Conservation (phyloP, 2,113 vertebrate species). For the Jaculus jaculus region DNA sequence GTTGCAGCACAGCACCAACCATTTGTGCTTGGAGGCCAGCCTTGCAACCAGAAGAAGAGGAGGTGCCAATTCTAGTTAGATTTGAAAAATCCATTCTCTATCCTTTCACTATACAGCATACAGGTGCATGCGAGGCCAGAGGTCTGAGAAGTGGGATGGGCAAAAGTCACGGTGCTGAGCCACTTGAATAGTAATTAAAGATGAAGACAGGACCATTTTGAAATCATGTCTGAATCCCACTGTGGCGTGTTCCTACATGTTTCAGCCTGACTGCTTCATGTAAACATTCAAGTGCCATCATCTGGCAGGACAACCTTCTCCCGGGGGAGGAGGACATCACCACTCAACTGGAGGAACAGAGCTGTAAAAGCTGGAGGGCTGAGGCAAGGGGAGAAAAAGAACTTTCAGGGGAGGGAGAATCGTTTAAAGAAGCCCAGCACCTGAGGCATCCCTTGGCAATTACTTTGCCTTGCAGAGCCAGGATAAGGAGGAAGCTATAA, state of each 20-base stretch:
- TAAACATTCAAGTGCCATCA: constrained; percentile 9
- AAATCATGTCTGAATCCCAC: constrained; percentile 48
- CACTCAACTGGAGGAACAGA: not conserved
- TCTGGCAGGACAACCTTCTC: not conserved
- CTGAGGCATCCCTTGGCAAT: not conserved
- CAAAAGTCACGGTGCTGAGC: not conserved
- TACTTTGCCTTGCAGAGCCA: not conserved
- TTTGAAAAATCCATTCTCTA: not conserved
- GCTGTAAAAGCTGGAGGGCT: not conserved
- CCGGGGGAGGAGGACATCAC: constrained; percentile 21
- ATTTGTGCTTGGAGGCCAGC: not conserved
- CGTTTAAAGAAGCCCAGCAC: not conserved
- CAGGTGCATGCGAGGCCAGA: not conserved
- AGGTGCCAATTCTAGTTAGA: not conserved
- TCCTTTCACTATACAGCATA: not conserved
- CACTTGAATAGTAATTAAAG: not conserved
- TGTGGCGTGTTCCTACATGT: not conserved
- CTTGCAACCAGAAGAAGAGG: not conserved
- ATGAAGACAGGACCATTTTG: not conserved
- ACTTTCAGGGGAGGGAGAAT: not conserved
- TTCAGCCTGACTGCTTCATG: constrained; percentile 48
- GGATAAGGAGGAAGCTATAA: not conserved
- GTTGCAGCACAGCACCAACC: fast-evolving
- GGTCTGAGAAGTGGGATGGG: not conserved
- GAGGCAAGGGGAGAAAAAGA: not conserved